Evolutionary conservation across 2,888 invertebrate genomes (phyloP), one percentile per base, ranked within the genome.

Genomic region (Archaeoteleia sp.): DNA sequence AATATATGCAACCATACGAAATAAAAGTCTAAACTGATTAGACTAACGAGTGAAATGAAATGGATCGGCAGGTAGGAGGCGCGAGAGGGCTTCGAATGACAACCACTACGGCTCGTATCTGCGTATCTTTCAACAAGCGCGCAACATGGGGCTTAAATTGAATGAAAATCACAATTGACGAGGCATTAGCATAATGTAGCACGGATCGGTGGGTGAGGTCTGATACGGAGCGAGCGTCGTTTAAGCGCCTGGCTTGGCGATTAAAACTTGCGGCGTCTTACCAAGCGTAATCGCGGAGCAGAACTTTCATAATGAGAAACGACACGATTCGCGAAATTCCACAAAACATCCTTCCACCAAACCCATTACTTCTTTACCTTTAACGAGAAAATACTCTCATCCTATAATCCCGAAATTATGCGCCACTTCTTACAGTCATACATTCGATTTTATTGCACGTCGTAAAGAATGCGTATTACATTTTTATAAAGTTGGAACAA

Each of bases 141-240:
- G 72, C 77, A 74, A 77, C 77, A 77, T 58, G 75, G 74, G 67
- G 71, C 73, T 77, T 78, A 77, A 77, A 78, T 77, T 76, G 74
- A 78, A 78, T 78, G 76, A 77, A 77, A 77, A 75, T 77, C 76
- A 77, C 76, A 74, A 73, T 77, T 76, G 77, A 78, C 77, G 72
- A 74, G 74, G 71, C 74, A 78, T 78, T 78, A 77, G 77, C 77
- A 77, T 78, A 78, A 75, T 74, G 74, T 77, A 74, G 72, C 72
- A 73, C 72, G 75, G 68, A 73, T 75, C 74, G 67, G 74, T 71
- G 74, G 73, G 73, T 73, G 74, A 74, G 74, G 76, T 72, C 70
- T 62, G 75, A 75, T 73, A 72, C 65, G 67, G 55, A 61, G 72
- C 67, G 57, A 61, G 71, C 71, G 61, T 74, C 71, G 63, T 67